phyloP scores from a whole-genome alignment of 2,888 invertebrate species.

The Epirrhoe alternata region DNA sequence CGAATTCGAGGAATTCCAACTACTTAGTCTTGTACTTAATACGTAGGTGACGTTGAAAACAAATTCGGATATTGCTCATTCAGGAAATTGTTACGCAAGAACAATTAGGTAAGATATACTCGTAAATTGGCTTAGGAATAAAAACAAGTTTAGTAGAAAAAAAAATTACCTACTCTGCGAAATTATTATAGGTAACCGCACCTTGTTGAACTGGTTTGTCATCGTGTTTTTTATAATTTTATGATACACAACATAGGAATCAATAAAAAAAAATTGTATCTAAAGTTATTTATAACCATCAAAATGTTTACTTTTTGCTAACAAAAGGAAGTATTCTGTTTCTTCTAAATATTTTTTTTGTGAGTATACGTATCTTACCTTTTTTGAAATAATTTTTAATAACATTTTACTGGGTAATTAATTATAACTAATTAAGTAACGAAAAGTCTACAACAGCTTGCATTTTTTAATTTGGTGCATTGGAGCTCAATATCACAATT shows the following conservation, averaged over 20 bases:
- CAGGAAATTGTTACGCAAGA: constrained; percentile 23
- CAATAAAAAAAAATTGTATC: background rate
- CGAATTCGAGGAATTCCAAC: constrained; percentile 8
- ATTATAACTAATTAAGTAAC: constrained; percentile 30
- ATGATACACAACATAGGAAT: background rate
- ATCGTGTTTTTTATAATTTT: background rate
- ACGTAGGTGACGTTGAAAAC: constrained; percentile 22
- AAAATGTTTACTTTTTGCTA: no score
- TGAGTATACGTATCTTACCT: background rate
- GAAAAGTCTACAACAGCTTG: constrained; percentile 59
- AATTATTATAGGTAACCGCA: background rate
- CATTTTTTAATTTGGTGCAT: constrained; percentile 59
- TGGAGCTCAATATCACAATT: constrained; percentile 65
- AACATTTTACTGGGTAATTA: constrained; percentile 17
- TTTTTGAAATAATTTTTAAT: constrained; percentile 13
- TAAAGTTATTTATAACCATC: no score
- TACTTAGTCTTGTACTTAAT: constrained; percentile 7
- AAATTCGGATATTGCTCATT: constrained; percentile 35
- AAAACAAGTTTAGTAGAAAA: background rate
- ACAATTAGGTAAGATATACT: constrained; percentile 7
- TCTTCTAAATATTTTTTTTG: background rate
- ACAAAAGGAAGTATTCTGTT: no score
- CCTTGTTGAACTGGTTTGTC: background rate
- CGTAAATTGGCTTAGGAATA: background rate
- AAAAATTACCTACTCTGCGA: background rate